Percentiles rank a stretch among this genome's conserved stretches.
phyloP scores from a whole-genome alignment of 2,888 invertebrate genomes.

The Hirtodrosophila histrioides region DNA sequence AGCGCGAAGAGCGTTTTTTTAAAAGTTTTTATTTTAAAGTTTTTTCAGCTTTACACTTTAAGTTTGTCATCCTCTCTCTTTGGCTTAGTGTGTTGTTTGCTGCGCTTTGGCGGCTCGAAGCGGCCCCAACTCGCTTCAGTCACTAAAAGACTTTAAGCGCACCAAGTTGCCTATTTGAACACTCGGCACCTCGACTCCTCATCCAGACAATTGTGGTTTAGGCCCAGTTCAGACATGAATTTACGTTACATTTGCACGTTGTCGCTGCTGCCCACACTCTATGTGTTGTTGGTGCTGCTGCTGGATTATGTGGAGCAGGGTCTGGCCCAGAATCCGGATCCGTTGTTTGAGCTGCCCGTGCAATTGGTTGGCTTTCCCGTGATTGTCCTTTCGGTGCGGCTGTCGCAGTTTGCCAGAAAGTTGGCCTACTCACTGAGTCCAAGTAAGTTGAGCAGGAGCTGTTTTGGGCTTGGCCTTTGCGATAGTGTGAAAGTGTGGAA shows the following conservation, averaged over 20 bases:
- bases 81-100: constrained; percentile 51
- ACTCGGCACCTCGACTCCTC: background rate
- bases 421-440: constrained; percentile 92
- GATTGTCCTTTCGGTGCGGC: constrained; percentile 90
- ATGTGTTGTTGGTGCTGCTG: constrained; percentile 80
- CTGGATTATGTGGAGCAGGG: constrained; percentile 78
- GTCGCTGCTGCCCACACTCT: constrained; percentile 79
- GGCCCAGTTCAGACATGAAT: constrained; percentile 63
- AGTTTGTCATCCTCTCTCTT: constrained; percentile 44
- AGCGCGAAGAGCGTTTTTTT: constrained; percentile 20
- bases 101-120: constrained; percentile 60
- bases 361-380: constrained; percentile 93
- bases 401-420: constrained; percentile 93
- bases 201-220: too few species aligned
- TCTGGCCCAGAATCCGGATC: constrained; percentile 84
- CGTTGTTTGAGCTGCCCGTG: constrained; percentile 91
- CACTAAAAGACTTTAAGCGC: constrained; percentile 72
- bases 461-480: background rate
- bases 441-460: constrained; percentile 85
- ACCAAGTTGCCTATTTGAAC: constrained; percentile 61
- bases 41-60: constrained; percentile 25
- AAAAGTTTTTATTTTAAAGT: background rate
- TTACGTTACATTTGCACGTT: constrained; percentile 75
- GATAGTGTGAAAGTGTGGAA: constrained; percentile 36
- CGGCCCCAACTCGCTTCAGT: constrained; percentile 62